A percentile compares a stretch with the other conserved stretches of the same genome.
Evolutionary conservation across 2,888 invertebrate genomes (phyloP).

Genomic region (Thecocarcelia acutangulata): DNA sequence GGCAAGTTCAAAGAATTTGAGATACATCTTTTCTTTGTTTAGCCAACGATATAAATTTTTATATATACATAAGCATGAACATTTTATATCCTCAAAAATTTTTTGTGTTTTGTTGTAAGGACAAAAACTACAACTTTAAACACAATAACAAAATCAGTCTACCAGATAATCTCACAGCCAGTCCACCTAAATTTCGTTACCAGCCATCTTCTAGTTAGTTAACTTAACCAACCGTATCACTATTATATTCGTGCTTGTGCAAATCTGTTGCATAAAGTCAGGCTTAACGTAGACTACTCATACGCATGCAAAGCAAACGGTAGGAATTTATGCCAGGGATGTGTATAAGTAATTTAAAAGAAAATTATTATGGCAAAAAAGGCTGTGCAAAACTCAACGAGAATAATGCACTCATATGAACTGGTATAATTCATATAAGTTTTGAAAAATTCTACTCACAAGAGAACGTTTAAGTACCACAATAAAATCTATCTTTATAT

Average conservation of each 20-base stretch:
- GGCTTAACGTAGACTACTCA: conserved; percentile 41
- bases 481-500: too few relatives aligned
- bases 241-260: conserved; percentile 22
- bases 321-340: neutral
- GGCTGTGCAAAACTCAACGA: too few relatives aligned
- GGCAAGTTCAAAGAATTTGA: too few relatives aligned
- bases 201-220: conserved; percentile 58
- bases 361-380: too few relatives aligned
- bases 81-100: conserved; percentile 1
- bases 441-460: too few relatives aligned
- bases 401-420: too few relatives aligned
- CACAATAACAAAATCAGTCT: conserved; percentile 58
- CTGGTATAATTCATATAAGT: too few relatives aligned
- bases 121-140: conserved; percentile 46
- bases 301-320: conserved; percentile 24
- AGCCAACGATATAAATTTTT: too few relatives aligned
- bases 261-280: conserved; percentile 48
- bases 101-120: conserved; percentile 33
- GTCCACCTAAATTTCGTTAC: conserved; percentile 46
- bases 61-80: too few relatives aligned
- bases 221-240: conserved; percentile 59
- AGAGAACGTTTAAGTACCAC: too few relatives aligned
- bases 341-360: too few relatives aligned
- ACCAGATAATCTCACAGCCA: conserved; percentile 52
- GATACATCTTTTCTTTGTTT: too few relatives aligned